These are phyloP conservation scores for Trissolcus japonicus DNA, from an alignment of 2,888 invertebrate genomes.

Conservation along the genomic window DNA sequence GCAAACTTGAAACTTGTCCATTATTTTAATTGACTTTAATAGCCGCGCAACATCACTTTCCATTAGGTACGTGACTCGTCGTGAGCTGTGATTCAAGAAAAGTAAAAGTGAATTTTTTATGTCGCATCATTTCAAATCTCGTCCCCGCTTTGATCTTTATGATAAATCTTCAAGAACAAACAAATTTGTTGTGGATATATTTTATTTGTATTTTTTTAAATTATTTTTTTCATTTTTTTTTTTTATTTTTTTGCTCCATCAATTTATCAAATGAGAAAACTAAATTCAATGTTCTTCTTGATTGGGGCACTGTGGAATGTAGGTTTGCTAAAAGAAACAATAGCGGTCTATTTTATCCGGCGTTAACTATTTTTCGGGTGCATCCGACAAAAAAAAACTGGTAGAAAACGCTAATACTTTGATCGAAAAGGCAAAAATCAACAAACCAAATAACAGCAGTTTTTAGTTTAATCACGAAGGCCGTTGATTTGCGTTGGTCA, in stretches of 20 bases:
- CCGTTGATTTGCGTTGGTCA: slow-evolving; percentile 18
- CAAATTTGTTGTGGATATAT: no score
- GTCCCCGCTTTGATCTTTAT: background rate
- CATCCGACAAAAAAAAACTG: background rate
- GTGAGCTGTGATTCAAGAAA: slow-evolving; percentile 13
- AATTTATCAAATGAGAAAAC: background rate
- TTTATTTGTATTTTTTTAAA: background rate
- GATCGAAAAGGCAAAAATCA: slow-evolving; percentile 13
- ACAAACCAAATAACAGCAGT: slow-evolving; percentile 25
- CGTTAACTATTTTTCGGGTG: background rate
- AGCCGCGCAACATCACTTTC: slow-evolving; percentile 26
- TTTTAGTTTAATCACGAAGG: slow-evolving; percentile 36
- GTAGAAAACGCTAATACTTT: slow-evolving; percentile 15
- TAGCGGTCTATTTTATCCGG: background rate
- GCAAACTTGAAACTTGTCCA: slow-evolving; percentile 41
- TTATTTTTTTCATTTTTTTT: background rate
- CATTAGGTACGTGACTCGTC: slow-evolving; percentile 16
- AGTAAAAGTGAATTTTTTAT: slow-evolving; percentile 27
- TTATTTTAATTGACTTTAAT: slow-evolving; percentile 44
- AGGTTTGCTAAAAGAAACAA: background rate
- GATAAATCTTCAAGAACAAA: background rate
- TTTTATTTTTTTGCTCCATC: background rate
- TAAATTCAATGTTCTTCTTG: no score
- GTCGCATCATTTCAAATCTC: background rate
- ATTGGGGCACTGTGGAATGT: no score